phyloP scores from a whole-genome alignment of 2,797 vertebrate species.

The Notolepis coatsorum region DNA sequence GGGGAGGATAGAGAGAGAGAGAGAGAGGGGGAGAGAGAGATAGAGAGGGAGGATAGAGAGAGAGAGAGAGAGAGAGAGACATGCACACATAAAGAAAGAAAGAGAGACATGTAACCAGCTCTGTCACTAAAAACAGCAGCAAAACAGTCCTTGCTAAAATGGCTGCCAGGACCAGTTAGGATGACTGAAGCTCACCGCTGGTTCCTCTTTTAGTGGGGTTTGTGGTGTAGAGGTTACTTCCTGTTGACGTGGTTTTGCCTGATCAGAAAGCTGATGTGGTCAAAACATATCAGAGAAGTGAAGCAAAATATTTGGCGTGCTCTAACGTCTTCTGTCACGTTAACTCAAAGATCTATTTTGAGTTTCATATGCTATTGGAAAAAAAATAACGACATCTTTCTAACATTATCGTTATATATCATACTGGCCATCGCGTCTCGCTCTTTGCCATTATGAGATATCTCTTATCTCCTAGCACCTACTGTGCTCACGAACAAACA shows the following conservation, averaged over 20 bases:
- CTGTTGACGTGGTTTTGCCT: slow-evolving; percentile 58
- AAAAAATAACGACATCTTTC: too few relatives aligned
- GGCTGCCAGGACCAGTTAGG: slow-evolving; percentile 44
- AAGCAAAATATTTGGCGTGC: slow-evolving; percentile 36
- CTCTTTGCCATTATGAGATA: too few relatives aligned
- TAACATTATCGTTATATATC: too few relatives aligned
- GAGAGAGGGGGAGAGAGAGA: slow-evolving; percentile 30
- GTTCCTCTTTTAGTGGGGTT: slow-evolving; percentile 21
- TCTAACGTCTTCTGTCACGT: too few relatives aligned
- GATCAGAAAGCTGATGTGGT: slow-evolving; percentile 45
- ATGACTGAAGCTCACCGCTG: slow-evolving; percentile 31
- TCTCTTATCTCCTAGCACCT: too few relatives aligned
- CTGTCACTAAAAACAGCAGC: slow-evolving; percentile 23
- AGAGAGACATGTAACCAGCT: slow-evolving; percentile 37
- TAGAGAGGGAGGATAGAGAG: slow-evolving; percentile 16
- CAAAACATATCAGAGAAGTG: slow-evolving; percentile 34
- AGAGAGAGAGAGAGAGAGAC: slow-evolving; percentile 26
- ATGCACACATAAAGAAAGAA: slow-evolving; percentile 29
- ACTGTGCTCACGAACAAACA: too few relatives aligned
- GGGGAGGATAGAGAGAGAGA: slow-evolving; percentile 24
- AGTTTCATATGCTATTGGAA: too few relatives aligned
- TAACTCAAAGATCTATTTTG: too few relatives aligned
- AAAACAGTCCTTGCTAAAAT: slow-evolving; percentile 36
- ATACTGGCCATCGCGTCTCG: too few relatives aligned
- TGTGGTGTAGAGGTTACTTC: slow-evolving; percentile 36